phyloP scores from a whole-genome alignment of 2,888 invertebrate genomes.

The Homarus gammarus region DNA sequence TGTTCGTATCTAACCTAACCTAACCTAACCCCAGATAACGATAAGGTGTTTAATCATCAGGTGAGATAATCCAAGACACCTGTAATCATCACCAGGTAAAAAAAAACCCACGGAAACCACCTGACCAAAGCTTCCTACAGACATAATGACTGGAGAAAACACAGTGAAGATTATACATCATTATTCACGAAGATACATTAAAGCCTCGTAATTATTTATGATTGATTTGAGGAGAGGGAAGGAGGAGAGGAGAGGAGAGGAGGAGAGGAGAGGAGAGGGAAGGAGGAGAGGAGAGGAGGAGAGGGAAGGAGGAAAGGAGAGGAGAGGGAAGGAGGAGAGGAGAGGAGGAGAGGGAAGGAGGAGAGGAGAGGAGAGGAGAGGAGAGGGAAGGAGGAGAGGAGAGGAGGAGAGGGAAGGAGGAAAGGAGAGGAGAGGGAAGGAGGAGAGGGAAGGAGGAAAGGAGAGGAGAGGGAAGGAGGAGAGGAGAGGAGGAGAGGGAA shows the following conservation, averaged over 20 bases:
- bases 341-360: background rate
- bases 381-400: background rate
- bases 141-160: no score
- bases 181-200: no score
- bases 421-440: background rate
- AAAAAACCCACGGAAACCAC: no score
- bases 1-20: no score
- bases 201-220: no score
- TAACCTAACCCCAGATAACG: no score
- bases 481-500: constrained; percentile 10
- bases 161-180: no score
- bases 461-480: constrained; percentile 5
- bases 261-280: background rate
- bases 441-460: background rate
- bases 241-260: constrained; percentile 15
- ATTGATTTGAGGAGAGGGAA: constrained; percentile 17
- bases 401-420: constrained; percentile 9
- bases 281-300: background rate
- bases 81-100: no score
- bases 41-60: no score
- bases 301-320: no score
- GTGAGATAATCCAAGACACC: no score
- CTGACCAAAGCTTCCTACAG: no score
- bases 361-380: background rate
- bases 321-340: background rate